phyloP scores from a whole-genome alignment of 2,888 invertebrate species.

The Cataglyphis rosenhaueri region DNA sequence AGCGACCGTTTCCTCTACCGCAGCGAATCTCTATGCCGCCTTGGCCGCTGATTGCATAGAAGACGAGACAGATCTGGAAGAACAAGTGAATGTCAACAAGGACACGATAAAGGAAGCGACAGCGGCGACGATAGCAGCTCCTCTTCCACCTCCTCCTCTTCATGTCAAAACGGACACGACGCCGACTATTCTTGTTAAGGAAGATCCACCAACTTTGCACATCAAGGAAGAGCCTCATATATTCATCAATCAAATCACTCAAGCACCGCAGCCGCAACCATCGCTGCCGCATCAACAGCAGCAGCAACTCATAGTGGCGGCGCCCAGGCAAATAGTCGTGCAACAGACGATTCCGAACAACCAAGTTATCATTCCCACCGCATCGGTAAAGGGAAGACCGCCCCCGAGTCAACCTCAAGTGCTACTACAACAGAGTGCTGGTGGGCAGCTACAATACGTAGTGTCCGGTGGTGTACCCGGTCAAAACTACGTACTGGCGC shows the following conservation, averaged over 20 bases:
- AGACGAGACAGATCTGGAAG: constrained; percentile 89
- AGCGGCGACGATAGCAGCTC: constrained; percentile 45
- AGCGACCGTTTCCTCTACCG: constrained; percentile 92
- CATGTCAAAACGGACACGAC: constrained; percentile 26
- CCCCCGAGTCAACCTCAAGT: constrained; percentile 81
- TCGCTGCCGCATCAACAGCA: constrained; percentile 81
- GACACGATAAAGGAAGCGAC: constrained; percentile 71
- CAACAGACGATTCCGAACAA: constrained; percentile 83
- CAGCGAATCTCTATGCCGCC: constrained; percentile 94
- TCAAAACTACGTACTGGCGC: constrained; percentile 89
- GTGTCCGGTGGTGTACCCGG: constrained; percentile 86
- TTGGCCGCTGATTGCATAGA: constrained; percentile 94
- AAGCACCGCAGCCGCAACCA: constrained; percentile 68
- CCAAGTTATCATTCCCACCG: constrained; percentile 81
- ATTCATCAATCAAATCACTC: constrained; percentile 72
- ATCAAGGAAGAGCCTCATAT: constrained; percentile 62
- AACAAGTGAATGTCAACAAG: constrained; percentile 76
- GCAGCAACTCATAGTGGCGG: constrained; percentile 83
- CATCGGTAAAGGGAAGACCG: constrained; percentile 78
- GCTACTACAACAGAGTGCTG: constrained; percentile 81
- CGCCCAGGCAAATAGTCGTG: constrained; percentile 87
- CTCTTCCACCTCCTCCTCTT: constrained; percentile 46
- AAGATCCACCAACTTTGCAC: constrained; percentile 59
- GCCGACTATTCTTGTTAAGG: constrained; percentile 59
- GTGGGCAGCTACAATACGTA: constrained; percentile 87